phyloP scores from a whole-genome alignment of 1,140 invertebrate genomes.

The Drosophila gunungcola region DNA sequence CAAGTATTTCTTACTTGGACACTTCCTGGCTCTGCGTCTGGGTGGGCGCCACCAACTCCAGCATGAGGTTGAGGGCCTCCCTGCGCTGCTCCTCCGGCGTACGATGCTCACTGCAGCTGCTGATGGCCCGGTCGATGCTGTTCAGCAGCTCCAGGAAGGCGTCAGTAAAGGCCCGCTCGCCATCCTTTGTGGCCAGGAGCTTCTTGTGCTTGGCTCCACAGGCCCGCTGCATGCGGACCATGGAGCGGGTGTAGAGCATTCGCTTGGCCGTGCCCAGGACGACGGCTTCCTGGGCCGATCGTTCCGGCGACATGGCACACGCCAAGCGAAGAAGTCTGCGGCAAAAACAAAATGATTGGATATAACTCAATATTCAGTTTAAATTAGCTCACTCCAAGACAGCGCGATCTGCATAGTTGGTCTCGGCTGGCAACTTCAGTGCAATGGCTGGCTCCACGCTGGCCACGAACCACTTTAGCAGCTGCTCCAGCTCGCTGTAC shows the following conservation, averaged over 20 bases:
- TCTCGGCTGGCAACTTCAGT: conserved; percentile 85
- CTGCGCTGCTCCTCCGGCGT: conserved; percentile 67
- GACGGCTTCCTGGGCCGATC: conserved; percentile 18
- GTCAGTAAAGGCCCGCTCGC: conserved; percentile 57
- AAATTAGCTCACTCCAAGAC: conserved; percentile 84
- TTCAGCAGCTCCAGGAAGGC: conserved; percentile 67
- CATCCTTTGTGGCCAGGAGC: conserved; percentile 72
- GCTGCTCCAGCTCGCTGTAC: conserved; percentile 88
- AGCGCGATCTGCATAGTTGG: conserved; percentile 84
- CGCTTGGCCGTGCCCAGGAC: conserved; percentile 67
- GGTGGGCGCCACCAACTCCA: conserved; percentile 74
- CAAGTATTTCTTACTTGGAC: conserved; percentile 60
- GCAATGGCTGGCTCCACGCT: conserved; percentile 90
- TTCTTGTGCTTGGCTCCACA: conserved; percentile 75
- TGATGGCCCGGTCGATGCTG: conserved; percentile 60
- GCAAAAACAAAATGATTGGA: not conserved
- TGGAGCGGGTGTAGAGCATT: conserved; percentile 72
- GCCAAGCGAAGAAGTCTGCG: conserved; percentile 65
- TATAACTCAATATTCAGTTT: not conserved
- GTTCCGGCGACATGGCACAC: conserved; percentile 70
- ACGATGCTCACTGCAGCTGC: conserved; percentile 33
- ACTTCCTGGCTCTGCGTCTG: conserved; percentile 74
- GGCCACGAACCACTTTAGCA: conserved; percentile 92
- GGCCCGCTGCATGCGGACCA: conserved; percentile 62
- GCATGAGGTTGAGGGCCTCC: conserved; percentile 77